Conservation (phyloP, 2,113 vertebrate species). For the Esox niger region DNA sequence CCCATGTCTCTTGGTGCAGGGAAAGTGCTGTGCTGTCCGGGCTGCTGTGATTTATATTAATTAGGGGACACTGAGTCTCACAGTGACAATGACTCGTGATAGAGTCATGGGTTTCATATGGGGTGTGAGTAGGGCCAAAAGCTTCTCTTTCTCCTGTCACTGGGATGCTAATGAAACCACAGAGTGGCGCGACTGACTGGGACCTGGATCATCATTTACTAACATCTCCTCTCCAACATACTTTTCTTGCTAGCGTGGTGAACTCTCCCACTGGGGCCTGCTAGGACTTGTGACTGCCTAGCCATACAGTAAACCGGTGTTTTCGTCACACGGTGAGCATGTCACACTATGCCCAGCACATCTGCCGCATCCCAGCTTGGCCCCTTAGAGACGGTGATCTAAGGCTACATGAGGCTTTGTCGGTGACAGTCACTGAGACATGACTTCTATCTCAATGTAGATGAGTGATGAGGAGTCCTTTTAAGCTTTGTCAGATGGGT, state of each 20-base stretch:
- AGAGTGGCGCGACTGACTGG: background rate
- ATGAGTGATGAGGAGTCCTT: no score
- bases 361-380: background rate
- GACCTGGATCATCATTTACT: slow-evolving; percentile 3
- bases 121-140: background rate
- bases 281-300: background rate
- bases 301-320: no score
- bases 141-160: slow-evolving; percentile 13
- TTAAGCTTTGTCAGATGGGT: background rate
- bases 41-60: no score
- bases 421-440: background rate
- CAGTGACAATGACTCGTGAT: background rate
- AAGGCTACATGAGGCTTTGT: background rate
- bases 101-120: background rate
- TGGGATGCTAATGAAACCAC: slow-evolving; percentile 26
- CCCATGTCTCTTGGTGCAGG: no score
- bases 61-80: no score
- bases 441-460: no score
- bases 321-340: background rate
- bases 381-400: background rate
- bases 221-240: background rate
- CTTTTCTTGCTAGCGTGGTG: background rate
- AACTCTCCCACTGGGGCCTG: no score
- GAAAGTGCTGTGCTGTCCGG: no score
- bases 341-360: background rate